phyloP scores from a whole-genome alignment of 2,888 invertebrate species.

The Encarsia formosa region DNA sequence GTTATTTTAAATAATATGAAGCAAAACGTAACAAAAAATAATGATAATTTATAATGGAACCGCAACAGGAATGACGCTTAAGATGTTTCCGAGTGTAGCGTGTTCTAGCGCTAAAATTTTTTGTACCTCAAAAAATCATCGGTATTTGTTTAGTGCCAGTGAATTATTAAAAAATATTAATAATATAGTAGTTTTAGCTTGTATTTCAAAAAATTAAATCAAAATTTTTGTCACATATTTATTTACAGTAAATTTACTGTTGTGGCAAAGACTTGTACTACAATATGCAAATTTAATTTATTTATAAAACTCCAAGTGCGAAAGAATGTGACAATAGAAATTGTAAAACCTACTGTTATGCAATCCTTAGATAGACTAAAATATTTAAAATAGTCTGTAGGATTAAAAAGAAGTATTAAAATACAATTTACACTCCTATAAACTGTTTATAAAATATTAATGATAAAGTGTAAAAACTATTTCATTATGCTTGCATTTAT shows the following conservation, averaged over 20 bases:
- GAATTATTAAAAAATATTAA: slow-evolving; percentile 13
- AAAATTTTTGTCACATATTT: slow-evolving; percentile 15
- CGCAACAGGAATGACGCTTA: slow-evolving; percentile 1
- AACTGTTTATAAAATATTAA: slow-evolving; percentile 16
- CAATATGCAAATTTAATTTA: slow-evolving; percentile 14
- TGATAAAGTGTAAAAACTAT: slow-evolving; percentile 15
- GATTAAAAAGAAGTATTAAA: slow-evolving; percentile 12
- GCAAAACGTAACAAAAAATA: slow-evolving; percentile 12
- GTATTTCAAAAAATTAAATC: slow-evolving; percentile 11
- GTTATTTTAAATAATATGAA: slow-evolving; percentile 20
- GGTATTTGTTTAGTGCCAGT: slow-evolving; percentile 18
- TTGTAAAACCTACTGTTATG: slow-evolving; percentile 2
- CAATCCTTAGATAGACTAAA: slow-evolving; percentile 4
- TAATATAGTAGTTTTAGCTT: slow-evolving; percentile 7
- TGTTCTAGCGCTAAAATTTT: slow-evolving; percentile 19
- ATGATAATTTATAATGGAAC: slow-evolving; percentile 8
- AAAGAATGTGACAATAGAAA: slow-evolving; percentile 15
- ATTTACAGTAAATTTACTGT: too few relatives aligned
- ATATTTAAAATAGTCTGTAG: slow-evolving; percentile 6
- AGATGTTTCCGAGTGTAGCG: slow-evolving; percentile 14
- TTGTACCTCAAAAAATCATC: slow-evolving; percentile 18
- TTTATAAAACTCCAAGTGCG: slow-evolving; percentile 7
- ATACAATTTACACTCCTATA: slow-evolving; percentile 5
- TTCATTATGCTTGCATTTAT: slow-evolving; percentile 9
- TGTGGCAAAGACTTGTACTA: slow-evolving; percentile 6